phyloP scores from a whole-genome alignment of 2,113 vertebrate species.

The Cebidichthys violaceus region DNA sequence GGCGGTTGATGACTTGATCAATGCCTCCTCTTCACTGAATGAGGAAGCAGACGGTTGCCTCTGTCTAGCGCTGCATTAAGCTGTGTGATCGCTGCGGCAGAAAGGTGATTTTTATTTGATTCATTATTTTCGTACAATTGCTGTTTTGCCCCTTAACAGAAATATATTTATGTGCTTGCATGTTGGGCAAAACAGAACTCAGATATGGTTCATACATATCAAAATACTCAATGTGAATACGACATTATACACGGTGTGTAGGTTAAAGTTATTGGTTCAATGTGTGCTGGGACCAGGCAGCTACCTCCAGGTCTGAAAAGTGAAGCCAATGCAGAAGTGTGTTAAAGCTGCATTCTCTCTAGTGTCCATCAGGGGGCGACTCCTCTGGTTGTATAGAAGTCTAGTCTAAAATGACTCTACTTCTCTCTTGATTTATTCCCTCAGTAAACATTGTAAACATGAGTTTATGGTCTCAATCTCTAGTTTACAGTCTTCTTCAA shows the following conservation, averaged over 20 bases:
- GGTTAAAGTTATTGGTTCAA: background rate
- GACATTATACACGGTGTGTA: background rate
- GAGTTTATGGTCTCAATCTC: no score
- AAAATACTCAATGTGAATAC: background rate
- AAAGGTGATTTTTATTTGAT: background rate
- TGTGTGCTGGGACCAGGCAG: background rate
- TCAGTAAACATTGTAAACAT: no score
- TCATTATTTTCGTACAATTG: background rate
- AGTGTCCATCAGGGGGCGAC: no score
- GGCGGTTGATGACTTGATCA: background rate
- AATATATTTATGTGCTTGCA: background rate
- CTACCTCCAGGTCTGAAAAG: no score
- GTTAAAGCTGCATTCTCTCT: no score
- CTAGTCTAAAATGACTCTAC: no score
- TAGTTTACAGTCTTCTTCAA: no score
- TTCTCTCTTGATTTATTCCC: no score
- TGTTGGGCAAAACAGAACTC: background rate
- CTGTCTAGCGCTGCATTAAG: background rate
- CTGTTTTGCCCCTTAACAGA: background rate
- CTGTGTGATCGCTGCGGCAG: background rate
- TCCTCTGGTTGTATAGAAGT: no score
- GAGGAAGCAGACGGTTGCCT: background rate
- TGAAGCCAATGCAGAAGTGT: no score
- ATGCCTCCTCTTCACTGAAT: background rate
- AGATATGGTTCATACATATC: background rate